Percentiles rank a stretch among this genome's conserved stretches.
Evolutionary conservation across 2,113 vertebrate genomes (phyloP).

Genomic region (Podilymbus podiceps): DNA sequence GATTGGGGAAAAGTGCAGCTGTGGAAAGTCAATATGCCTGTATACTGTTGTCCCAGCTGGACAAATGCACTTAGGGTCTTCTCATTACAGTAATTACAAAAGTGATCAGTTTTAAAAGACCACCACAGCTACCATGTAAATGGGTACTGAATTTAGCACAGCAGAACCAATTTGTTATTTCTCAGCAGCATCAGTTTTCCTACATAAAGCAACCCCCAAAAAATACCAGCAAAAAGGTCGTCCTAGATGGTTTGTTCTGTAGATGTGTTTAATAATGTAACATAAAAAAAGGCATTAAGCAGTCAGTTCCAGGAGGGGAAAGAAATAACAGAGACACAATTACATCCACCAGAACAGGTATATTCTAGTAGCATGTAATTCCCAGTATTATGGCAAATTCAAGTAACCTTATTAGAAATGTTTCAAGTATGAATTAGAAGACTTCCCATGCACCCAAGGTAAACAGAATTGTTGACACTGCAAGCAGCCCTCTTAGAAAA

Average conservation of each 20-base stretch:
- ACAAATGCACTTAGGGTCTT: not conserved
- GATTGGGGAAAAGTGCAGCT: not conserved
- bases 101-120: not conserved
- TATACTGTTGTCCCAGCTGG: not conserved
- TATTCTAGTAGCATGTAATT: not conserved
- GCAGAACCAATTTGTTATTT: not conserved
- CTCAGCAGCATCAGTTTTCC: not conserved
- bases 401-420: not conserved
- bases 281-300: not conserved
- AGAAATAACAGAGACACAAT: not conserved
- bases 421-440: not conserved
- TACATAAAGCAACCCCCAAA: not conserved
- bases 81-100: not conserved
- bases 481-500: not conserved
- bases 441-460: not conserved
- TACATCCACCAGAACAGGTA: not conserved
- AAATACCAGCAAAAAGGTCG: not conserved
- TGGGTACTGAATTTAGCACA: not conserved
- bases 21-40: not conserved
- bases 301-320: not conserved
- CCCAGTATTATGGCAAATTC: not conserved
- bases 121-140: not conserved
- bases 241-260: not conserved
- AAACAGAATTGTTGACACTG: not conserved
- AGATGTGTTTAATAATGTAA: not conserved